Conservation (phyloP, 1,140 invertebrate genomes). For the Myzus persicae region DNA sequence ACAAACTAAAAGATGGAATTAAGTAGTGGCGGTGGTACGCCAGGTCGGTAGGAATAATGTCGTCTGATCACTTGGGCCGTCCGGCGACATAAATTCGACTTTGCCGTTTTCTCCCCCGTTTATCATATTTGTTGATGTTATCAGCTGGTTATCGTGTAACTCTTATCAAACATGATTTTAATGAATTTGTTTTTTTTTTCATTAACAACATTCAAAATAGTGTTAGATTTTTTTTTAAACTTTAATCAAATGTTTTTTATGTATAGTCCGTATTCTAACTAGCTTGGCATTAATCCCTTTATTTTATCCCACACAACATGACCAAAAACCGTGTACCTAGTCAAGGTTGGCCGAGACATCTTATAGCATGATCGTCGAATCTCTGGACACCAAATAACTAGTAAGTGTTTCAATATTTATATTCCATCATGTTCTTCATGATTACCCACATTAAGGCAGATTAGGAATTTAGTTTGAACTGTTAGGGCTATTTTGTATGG, state of each 20-base stretch:
- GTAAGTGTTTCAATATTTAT: background rate
- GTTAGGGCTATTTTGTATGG: background rate
- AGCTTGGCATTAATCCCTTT: slow-evolving; percentile 4
- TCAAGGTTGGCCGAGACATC: background rate
- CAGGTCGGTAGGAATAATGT: background rate
- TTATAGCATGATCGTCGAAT: background rate
- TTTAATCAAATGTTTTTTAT: background rate
- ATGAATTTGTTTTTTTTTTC: background rate
- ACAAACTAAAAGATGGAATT: background rate
- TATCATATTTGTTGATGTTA: background rate
- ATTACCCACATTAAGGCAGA: background rate
- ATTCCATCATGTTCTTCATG: background rate
- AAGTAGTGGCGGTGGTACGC: too few relatives aligned
- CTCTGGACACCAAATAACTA: background rate
- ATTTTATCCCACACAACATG: background rate
- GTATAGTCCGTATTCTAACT: background rate
- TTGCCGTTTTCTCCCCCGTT: background rate
- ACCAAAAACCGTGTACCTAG: background rate
- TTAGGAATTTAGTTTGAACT: background rate
- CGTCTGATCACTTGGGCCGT: background rate
- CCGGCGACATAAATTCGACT: background rate
- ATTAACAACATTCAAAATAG: slow-evolving; percentile 23
- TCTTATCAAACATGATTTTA: background rate
- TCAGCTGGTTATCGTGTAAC: background rate
- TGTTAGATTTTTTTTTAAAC: background rate